Evolutionary conservation across 1,140 invertebrate genomes (phyloP).

Genomic region (Ptiloglossa arizonensis): DNA sequence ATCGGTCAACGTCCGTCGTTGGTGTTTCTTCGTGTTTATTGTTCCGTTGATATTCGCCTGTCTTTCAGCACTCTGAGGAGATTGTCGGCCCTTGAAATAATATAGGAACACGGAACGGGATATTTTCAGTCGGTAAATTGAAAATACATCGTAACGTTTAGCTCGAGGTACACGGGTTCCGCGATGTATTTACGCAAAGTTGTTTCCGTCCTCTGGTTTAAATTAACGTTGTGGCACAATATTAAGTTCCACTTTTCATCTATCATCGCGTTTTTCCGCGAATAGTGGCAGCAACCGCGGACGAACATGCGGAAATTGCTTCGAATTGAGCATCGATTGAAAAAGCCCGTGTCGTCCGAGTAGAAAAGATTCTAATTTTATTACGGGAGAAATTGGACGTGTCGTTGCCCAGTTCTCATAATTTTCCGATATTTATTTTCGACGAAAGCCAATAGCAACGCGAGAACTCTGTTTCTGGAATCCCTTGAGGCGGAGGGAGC

Average conservation of each 20-base stretch:
- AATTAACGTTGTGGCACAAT: not conserved
- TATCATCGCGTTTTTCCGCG: not conserved
- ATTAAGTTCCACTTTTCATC: not conserved
- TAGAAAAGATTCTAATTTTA: too few species aligned
- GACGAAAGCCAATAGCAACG: too few species aligned
- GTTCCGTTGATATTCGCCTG: not conserved
- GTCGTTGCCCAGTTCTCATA: too few species aligned
- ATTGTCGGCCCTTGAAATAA: not conserved
- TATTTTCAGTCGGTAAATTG: conserved; percentile 9
- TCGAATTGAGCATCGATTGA: too few species aligned
- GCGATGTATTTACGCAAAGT: not conserved
- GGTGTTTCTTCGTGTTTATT: conserved; percentile 10
- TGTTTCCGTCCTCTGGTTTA: not conserved
- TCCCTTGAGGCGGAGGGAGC: too few species aligned
- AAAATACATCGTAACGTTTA: not conserved
- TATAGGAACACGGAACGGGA: not conserved
- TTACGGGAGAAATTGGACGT: too few species aligned
- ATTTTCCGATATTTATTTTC: too few species aligned
- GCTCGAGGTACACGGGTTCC: too few species aligned
- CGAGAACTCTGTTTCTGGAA: too few species aligned
- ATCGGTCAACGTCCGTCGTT: conserved; percentile 10
- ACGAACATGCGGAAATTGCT: not conserved
- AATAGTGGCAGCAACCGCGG: not conserved
- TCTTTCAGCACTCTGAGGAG: not conserved
- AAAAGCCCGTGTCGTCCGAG: too few species aligned